phyloP scores from a whole-genome alignment of 30 jellyfish, hydroid and myxozoan genomes.

The Nemopilema nomurai region DNA sequence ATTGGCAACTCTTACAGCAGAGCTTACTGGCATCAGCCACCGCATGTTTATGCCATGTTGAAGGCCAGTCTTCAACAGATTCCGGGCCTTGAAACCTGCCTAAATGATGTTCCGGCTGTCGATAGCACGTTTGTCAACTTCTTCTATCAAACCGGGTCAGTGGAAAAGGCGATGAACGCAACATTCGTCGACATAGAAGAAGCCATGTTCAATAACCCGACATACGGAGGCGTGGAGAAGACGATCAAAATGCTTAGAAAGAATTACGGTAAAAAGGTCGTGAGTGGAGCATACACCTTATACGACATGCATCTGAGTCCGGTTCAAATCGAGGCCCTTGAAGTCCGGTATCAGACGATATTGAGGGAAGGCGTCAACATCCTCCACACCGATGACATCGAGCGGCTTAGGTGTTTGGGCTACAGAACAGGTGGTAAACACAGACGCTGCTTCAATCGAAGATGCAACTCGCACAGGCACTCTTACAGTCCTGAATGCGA shows the following conservation, averaged over 20 bases:
- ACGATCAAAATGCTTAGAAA: constrained; percentile 24
- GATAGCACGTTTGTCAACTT: constrained; percentile 17
- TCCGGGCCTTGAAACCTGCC: constrained; percentile 39
- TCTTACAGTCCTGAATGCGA: not conserved
- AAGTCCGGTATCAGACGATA: not conserved
- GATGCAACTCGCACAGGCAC: not conserved
- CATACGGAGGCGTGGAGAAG: constrained; percentile 16
- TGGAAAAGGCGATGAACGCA: constrained; percentile 48
- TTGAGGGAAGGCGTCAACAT: not conserved
- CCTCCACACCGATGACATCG: constrained; percentile 25
- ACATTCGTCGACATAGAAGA: constrained; percentile 30
- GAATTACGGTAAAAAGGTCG: constrained; percentile 31
- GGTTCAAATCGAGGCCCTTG: constrained; percentile 1
- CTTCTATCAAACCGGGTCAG: constrained; percentile 38
- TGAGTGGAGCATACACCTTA: constrained; percentile 46
- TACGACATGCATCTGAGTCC: constrained; percentile 18
- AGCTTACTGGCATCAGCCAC: constrained; percentile 13
- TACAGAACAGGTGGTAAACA: not conserved
- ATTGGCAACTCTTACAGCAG: constrained; percentile 33
- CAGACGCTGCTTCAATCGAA: not conserved
- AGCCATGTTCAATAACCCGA: constrained; percentile 18
- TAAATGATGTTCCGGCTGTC: constrained; percentile 10
- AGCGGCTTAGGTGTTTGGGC: not conserved
- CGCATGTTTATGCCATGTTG: not conserved
- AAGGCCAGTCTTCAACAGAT: not conserved